These are phyloP conservation scores for Galeopterus variegatus DNA, from an alignment of 2,113 vertebrate genomes.

Conservation along the genomic window DNA sequence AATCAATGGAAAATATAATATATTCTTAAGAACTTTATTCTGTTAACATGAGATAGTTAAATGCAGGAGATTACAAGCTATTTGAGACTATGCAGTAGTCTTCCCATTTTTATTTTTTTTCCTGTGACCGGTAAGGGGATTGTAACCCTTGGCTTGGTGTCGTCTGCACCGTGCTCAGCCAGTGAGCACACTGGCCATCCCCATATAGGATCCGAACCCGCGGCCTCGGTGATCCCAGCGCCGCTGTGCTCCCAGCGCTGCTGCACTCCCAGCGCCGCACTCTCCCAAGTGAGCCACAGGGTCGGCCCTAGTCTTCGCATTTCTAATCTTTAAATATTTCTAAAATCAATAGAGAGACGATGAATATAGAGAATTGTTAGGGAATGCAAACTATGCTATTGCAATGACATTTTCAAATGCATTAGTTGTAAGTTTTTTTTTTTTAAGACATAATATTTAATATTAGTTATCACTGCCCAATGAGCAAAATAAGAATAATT, in stretches of 20 bases:
- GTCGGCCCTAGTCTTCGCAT: too few relatives aligned
- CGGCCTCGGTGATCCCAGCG: too few relatives aligned
- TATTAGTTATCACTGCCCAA: neutral
- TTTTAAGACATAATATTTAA: neutral
- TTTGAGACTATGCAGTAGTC: neutral
- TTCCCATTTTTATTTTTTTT: too few relatives aligned
- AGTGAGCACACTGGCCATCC: too few relatives aligned
- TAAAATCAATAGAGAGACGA: neutral
- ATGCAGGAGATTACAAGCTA: neutral
- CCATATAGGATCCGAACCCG: too few relatives aligned
- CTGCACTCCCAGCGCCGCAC: too few relatives aligned
- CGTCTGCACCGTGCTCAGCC: too few relatives aligned
- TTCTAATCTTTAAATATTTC: neutral
- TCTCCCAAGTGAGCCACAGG: too few relatives aligned
- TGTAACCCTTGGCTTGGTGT: too few relatives aligned
- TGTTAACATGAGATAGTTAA: neutral
- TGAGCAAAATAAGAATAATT: neutral
- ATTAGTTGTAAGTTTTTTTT: neutral
- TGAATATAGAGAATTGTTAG: neutral
- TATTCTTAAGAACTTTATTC: neutral
- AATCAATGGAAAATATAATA: neutral
- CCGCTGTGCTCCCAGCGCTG: too few relatives aligned
- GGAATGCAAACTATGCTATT: neutral
- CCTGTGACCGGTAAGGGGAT: too few relatives aligned
- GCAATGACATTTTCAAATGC: neutral